Conservation (phyloP, 2,797 vertebrate species). For the Sciurus vulgaris region DNA sequence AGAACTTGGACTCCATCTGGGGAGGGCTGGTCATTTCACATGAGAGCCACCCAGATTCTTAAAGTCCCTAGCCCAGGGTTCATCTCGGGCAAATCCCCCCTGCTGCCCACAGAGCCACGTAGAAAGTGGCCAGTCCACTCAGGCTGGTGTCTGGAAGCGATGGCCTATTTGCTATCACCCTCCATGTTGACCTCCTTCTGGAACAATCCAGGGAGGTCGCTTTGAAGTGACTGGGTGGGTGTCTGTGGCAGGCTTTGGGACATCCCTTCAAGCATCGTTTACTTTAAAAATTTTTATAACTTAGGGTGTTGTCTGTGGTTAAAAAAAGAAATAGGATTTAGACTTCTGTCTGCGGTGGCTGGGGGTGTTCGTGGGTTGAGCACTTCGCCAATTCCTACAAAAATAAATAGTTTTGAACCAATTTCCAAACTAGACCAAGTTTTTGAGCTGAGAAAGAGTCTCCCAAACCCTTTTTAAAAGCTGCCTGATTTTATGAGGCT, state of each 20-base stretch:
- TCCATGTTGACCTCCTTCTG: not conserved
- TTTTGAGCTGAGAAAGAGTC: not conserved
- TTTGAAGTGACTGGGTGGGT: not conserved
- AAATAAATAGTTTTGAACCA: not conserved
- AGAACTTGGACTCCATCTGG: not conserved
- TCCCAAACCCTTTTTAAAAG: not conserved
- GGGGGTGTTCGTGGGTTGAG: not conserved
- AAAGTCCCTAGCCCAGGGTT: not conserved
- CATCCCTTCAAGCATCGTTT: not conserved
- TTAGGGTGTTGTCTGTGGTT: not conserved
- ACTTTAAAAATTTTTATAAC: not conserved
- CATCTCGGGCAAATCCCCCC: not conserved
- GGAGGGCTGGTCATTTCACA: not conserved
- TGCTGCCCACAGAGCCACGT: not conserved
- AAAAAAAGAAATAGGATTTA: not conserved
- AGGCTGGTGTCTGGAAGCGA: not conserved
- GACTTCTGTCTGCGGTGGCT: not conserved
- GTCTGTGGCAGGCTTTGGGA: not conserved
- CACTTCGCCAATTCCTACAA: not conserved
- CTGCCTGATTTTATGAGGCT: constrained; percentile 11
- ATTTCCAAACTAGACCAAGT: not conserved
- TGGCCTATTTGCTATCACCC: not conserved
- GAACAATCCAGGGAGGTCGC: not conserved
- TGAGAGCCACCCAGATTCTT: not conserved
- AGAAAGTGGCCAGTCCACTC: not conserved